Conservation (phyloP, 53 echinoderm and acorn worm genomes). For the Stichopus horrens region DNA sequence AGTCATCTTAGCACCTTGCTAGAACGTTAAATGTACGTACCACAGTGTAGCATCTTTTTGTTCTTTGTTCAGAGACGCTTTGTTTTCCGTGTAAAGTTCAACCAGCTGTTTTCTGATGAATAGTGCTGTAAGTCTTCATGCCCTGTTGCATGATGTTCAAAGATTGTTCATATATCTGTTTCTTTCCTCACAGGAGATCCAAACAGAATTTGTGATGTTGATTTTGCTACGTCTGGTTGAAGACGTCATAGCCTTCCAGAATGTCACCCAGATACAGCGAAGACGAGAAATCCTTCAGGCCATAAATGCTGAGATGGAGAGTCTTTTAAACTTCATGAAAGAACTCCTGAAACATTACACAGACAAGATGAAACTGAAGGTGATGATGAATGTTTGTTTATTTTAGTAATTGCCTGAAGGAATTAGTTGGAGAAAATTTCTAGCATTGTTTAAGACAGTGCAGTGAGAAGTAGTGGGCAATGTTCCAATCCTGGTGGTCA, state of each 20-base stretch:
- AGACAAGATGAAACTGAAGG: constrained; percentile 41
- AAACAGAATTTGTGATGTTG: constrained; percentile 92
- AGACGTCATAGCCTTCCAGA: constrained; percentile 88
- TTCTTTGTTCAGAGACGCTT: no score
- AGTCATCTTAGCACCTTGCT: no score
- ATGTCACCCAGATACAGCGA: constrained; percentile 66
- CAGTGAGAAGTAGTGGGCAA: no score
- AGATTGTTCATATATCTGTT: not conserved
- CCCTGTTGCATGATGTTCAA: no score
- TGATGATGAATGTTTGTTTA: not conserved
- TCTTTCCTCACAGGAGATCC: constrained; percentile 68
- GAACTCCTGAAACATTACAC: constrained; percentile 66
- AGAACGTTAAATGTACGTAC: no score
- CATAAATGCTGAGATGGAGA: constrained; percentile 72
- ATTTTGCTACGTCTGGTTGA: constrained; percentile 89
- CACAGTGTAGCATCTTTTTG: no score
- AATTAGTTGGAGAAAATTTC: no score
- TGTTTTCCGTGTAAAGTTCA: no score
- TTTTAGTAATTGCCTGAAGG: not conserved
- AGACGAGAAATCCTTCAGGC: constrained; percentile 79
- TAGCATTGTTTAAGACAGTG: no score
- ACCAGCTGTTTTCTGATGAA: no score
- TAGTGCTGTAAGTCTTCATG: no score
- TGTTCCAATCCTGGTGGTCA: no score
- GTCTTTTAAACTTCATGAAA: constrained; percentile 71